phyloP scores from a whole-genome alignment of 2,888 invertebrate species.

The Caenorhabditis imperialis region DNA sequence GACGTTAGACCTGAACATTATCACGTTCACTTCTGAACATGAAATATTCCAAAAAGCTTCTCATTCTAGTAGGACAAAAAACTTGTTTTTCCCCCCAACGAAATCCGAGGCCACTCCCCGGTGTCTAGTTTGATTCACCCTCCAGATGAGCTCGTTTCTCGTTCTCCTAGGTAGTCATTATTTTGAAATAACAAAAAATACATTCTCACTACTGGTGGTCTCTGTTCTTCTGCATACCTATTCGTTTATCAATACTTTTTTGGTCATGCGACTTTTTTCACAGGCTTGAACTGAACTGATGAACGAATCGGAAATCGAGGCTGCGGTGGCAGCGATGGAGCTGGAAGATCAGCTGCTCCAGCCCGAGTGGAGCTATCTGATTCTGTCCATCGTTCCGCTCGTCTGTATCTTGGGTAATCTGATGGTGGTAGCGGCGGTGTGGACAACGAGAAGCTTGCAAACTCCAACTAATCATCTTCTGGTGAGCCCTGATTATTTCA shows the following conservation, averaged over 20 bases:
- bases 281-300: slow-evolving; percentile 19
- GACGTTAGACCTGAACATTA: too few species aligned
- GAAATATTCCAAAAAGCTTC: slow-evolving; percentile 32
- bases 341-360: slow-evolving; percentile 52
- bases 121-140: slow-evolving; percentile 10
- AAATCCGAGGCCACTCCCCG: slow-evolving; percentile 14
- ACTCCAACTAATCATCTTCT: slow-evolving; percentile 75
- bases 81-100: slow-evolving; percentile 27
- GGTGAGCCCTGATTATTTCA: too few species aligned
- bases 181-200: too few species aligned
- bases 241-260: not conserved
- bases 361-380: slow-evolving; percentile 61
- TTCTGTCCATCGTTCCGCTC: slow-evolving; percentile 60
- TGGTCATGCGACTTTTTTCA: too few species aligned
- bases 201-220: too few species aligned
- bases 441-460: slow-evolving; percentile 73
- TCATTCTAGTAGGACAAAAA: slow-evolving; percentile 25
- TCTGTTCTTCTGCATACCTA: not conserved
- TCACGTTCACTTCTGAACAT: slow-evolving; percentile 39
- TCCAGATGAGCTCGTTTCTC: too few species aligned
- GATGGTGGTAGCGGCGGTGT: slow-evolving; percentile 76
- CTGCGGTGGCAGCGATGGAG: slow-evolving; percentile 47
- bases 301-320: slow-evolving; percentile 50
- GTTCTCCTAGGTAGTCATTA: too few species aligned
- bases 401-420: slow-evolving; percentile 68